Base-by-base conservation (phyloP, 2,888 invertebrate species). In the Pemphredon lugubris region DNA sequence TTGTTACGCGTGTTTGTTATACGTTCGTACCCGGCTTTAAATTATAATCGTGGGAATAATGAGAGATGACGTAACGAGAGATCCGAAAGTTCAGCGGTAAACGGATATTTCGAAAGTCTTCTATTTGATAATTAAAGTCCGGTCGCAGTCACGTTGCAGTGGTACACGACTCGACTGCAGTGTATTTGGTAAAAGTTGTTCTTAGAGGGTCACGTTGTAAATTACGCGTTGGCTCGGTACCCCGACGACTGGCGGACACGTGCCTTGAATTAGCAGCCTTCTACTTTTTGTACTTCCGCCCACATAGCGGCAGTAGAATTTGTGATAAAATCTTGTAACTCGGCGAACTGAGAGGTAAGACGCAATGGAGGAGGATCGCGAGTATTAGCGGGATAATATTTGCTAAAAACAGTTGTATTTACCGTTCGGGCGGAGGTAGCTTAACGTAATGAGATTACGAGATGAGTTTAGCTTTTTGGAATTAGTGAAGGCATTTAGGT, bases 121-220 rank as follows among this genome's bases (percentile, higher is more conserved):
- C 34, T 34, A n/a, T 34, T 34, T 34, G 9, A 34, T 34, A 34
- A 34, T 34, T 34, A 34, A 34, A 34, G 34, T 34, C 3, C n/a
- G n/a, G 34, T 34, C n/a, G 34, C 34, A 34, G 34, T 45, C 58
- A 32, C 42, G 26, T 21, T 42, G 14, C 7, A 2, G 32, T 21
- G 11, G 37, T 37, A 45, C 34, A 34, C 34, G 34, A 34, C 34
- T 34, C 11, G 9, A n/a, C 3, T n/a, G 34, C n/a, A n/a, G 34
- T 4, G 51, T 42, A 26, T 53, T 68, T 57, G 42, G 47, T 68
- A 68, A 59, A 68, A 68, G 54, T 23, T 59, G 48, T 30, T 61
- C 44, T 61, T 37, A 61, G 30, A 39, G 48, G 40, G 50, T 59
- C 54, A 39, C 54, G 45, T 47, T 54, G 54, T 45, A 59, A 59